phyloP scores from a whole-genome alignment of 2,113 vertebrate species.

The Mirounga angustirostris region DNA sequence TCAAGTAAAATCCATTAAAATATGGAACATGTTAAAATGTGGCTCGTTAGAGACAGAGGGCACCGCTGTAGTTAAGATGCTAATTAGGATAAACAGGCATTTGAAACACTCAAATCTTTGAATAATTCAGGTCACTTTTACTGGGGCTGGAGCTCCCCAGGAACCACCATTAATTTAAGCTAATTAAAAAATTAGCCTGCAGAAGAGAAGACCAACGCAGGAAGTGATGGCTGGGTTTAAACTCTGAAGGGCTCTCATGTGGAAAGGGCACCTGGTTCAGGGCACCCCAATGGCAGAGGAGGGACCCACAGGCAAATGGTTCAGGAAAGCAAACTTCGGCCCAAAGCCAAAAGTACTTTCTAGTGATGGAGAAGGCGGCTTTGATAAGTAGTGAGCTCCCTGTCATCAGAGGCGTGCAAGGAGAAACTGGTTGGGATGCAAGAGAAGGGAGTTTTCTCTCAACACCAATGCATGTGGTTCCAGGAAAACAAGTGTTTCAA shows the following conservation, averaged over 20 bases:
- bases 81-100: slow-evolving; percentile 83
- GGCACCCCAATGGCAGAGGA: background rate
- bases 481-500: background rate
- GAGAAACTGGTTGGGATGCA: background rate
- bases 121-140: slow-evolving; percentile 84
- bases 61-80: slow-evolving; percentile 71
- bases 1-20: slow-evolving; percentile 83
- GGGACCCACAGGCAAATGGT: background rate
- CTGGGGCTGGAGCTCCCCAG: slow-evolving; percentile 70
- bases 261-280: background rate
- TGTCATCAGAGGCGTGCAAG: background rate
- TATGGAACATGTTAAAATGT: slow-evolving; percentile 74
- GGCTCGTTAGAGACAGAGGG: slow-evolving; percentile 69
- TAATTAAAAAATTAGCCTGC: slow-evolving; percentile 81
- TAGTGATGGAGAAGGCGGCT: background rate
- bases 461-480: background rate
- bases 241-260: background rate
- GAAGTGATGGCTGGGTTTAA: slow-evolving; percentile 54
- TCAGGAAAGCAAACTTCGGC: slow-evolving; percentile 13
- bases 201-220: slow-evolving; percentile 60
- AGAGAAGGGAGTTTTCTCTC: background rate
- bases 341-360: background rate
- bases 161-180: slow-evolving; percentile 79
- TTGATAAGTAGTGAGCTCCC: background rate
- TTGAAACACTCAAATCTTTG: slow-evolving; percentile 77